Conservation (phyloP, 2,888 invertebrate species). For the Drosophila atripex region DNA sequence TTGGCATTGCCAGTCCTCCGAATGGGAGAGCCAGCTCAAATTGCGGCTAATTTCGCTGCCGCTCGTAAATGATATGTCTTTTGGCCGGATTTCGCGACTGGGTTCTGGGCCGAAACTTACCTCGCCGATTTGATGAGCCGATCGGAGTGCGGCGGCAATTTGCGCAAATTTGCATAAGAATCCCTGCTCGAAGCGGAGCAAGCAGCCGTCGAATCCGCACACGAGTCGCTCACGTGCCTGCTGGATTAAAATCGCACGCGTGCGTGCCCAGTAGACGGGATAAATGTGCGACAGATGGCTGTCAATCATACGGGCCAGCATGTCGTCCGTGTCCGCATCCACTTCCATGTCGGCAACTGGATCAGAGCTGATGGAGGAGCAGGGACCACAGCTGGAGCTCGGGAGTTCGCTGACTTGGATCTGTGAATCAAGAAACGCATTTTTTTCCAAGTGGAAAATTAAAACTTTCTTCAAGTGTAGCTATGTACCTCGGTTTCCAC, state of each 20-base stretch:
- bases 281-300: constrained; percentile 87
- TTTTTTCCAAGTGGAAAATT: no score
- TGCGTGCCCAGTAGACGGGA: constrained; percentile 85
- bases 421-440: neutral
- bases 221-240: constrained; percentile 89
- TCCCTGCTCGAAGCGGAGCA: constrained; percentile 86
- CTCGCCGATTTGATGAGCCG: constrained; percentile 81
- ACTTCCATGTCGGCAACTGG: constrained; percentile 3
- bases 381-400: neutral
- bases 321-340: constrained; percentile 39
- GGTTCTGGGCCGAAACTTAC: constrained; percentile 76
- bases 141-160: constrained; percentile 86
- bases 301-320: constrained; percentile 85
- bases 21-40: constrained; percentile 9
- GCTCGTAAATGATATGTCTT: constrained; percentile 36
- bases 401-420: neutral
- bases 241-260: constrained; percentile 86
- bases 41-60: constrained; percentile 33
- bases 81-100: constrained; percentile 7
- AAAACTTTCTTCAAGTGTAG: constrained; percentile 4
- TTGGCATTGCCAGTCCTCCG: constrained; percentile 2
- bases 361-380: neutral
- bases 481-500: constrained; percentile 11
- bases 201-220: constrained; percentile 87
- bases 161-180: constrained; percentile 87